A percentile compares a stretch with the other conserved stretches of the same genome.
Evolutionary conservation across 1,140 invertebrate species (phyloP).

Genomic region (honey bee (Apis mellifera)): Amel_HAv3.1 CM009933.2:13280001-13280500

Average conservation of each 20-base stretch:
- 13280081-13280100: conserved; percentile 22
- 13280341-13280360: conserved; percentile 92
- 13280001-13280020: neutral
- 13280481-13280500: conserved; percentile 91
- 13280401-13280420: conserved; percentile 94
- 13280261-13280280: conserved; percentile 93
- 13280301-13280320: conserved; percentile 91
- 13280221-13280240: conserved; percentile 90
- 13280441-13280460: conserved; percentile 94
- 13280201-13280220: conserved; percentile 88
- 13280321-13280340: conserved; percentile 90
- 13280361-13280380: conserved; percentile 91
- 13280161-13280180: conserved; percentile 29
- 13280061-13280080: conserved; percentile 19
- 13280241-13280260: conserved; percentile 88
- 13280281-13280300: conserved; percentile 95
- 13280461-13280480: conserved; percentile 93
- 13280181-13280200: conserved; percentile 47
- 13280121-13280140: conserved; percentile 34
- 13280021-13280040: neutral
- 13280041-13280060: neutral
- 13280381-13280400: conserved; percentile 92
- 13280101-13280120: conserved; percentile 22
- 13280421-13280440: conserved; percentile 90
- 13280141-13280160: neutral